Percentiles rank a stretch among this genome's conserved stretches.
Conservation (phyloP, 2,888 invertebrate genomes). For the Drosophila histrio region DNA sequence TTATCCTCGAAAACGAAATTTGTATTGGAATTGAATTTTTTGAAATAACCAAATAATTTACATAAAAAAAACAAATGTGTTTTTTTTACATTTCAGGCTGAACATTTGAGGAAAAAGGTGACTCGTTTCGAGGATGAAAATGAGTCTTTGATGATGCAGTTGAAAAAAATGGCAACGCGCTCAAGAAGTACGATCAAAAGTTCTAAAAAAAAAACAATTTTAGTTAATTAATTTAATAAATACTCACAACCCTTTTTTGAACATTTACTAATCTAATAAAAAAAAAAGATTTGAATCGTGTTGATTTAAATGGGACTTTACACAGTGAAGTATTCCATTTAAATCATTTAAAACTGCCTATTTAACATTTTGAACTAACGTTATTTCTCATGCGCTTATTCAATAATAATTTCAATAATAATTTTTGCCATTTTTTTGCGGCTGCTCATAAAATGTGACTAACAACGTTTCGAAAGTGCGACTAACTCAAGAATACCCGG, state of each 20-base stretch:
- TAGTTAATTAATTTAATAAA: conserved; percentile 5
- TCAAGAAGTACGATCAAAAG: conserved; percentile 88
- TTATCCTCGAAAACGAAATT: conserved; percentile 70
- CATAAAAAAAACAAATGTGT: conserved; percentile 52
- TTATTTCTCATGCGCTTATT: conserved; percentile 63
- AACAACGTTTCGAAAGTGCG: conserved; percentile 19
- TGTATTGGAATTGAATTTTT: conserved; percentile 1
- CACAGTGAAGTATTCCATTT: not conserved
- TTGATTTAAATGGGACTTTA: conserved; percentile 4
- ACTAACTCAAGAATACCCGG: conserved; percentile 6
- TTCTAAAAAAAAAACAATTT: conserved; percentile 11
- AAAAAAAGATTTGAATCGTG: too few species aligned
- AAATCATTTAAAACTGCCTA: conserved; percentile 3
- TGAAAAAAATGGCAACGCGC: conserved; percentile 97
- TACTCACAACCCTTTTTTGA: conserved; percentile 19
- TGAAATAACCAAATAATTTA: conserved; percentile 12
- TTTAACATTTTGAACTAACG: conserved; percentile 47
- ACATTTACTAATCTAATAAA: conserved; percentile 37
- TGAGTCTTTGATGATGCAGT: conserved; percentile 96
- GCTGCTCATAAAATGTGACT: conserved; percentile 82
- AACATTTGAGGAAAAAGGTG: conserved; percentile 94
- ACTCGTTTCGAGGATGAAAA: conserved; percentile 98
- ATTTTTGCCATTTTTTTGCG: conserved; percentile 85
- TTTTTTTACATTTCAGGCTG: conserved; percentile 87
- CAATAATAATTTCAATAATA: conserved; percentile 39